Conservation (phyloP, 2,888 invertebrate species). For the Tinea trinotella region DNA sequence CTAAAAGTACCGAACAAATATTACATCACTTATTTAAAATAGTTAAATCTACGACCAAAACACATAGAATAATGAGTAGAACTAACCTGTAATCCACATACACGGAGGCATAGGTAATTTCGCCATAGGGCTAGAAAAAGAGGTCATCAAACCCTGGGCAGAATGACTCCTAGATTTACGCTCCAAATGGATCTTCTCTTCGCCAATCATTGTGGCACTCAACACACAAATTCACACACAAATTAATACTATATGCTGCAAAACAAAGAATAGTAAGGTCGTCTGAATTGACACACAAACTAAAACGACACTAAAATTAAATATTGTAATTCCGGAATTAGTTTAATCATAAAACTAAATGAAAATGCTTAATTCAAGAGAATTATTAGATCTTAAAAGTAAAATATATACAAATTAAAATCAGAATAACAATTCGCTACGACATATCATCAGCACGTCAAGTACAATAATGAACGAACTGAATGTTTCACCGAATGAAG, state of each 20-base stretch:
- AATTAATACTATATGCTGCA: slow-evolving; percentile 46
- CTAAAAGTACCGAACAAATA: too few species aligned
- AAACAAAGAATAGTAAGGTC: slow-evolving; percentile 37
- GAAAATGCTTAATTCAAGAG: slow-evolving; percentile 2
- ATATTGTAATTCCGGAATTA: neutral
- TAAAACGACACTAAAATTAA: neutral
- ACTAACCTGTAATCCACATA: slow-evolving; percentile 62
- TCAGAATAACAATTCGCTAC: slow-evolving; percentile 8
- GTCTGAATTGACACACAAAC: neutral
- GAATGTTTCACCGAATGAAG: too few species aligned
- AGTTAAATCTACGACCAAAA: too few species aligned
- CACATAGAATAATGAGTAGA: neutral
- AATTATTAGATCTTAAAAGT: neutral
- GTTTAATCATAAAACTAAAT: slow-evolving; percentile 5
- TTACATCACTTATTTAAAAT: too few species aligned
- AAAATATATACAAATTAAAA: slow-evolving; percentile 7
- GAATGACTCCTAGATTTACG: slow-evolving; percentile 50
- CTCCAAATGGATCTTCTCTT: slow-evolving; percentile 31
- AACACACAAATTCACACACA: slow-evolving; percentile 21
- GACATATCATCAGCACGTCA: slow-evolving; percentile 11
- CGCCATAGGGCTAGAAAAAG: slow-evolving; percentile 46
- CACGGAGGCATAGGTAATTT: slow-evolving; percentile 68
- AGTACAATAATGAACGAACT: neutral
- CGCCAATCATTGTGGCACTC: slow-evolving; percentile 34
- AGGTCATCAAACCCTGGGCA: slow-evolving; percentile 51